Evolutionary conservation across 2,888 invertebrate genomes (phyloP).

Genomic region (Mimachlamys varia): DNA sequence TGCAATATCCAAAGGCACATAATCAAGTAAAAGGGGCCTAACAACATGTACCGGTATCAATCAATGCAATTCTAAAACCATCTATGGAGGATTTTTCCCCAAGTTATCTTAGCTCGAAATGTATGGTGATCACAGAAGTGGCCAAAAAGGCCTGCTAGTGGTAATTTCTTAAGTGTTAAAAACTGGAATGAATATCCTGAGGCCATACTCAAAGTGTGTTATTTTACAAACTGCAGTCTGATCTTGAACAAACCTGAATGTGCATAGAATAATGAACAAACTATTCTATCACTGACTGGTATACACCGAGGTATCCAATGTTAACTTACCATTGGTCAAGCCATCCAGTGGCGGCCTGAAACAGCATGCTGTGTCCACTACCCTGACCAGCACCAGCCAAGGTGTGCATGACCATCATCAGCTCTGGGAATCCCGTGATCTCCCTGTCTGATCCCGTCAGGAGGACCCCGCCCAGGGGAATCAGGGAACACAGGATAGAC

Average conservation of each 20-base stretch:
- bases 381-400: conserved; percentile 93
- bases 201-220: background rate
- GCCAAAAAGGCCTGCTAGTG: background rate
- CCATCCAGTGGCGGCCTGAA: conserved; percentile 92
- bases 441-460: conserved; percentile 85
- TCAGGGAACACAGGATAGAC: conserved; percentile 88
- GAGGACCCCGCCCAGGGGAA: conserved; percentile 88
- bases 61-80: too few relatives aligned
- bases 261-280: too few relatives aligned
- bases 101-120: too few relatives aligned
- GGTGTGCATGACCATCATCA: conserved; percentile 90
- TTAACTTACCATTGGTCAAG: conserved; percentile 82
- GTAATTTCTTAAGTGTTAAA: background rate
- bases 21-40: background rate
- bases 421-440: conserved; percentile 89
- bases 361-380: conserved; percentile 90
- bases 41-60: too few relatives aligned
- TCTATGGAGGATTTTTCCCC: too few relatives aligned
- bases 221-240: background rate
- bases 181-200: background rate
- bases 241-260: background rate
- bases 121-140: background rate
- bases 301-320: background rate
- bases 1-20: conserved; percentile 66
- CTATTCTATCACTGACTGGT: too few relatives aligned